Conservation (phyloP, 1,140 invertebrate species). For the Brachionus angularis region DNA sequence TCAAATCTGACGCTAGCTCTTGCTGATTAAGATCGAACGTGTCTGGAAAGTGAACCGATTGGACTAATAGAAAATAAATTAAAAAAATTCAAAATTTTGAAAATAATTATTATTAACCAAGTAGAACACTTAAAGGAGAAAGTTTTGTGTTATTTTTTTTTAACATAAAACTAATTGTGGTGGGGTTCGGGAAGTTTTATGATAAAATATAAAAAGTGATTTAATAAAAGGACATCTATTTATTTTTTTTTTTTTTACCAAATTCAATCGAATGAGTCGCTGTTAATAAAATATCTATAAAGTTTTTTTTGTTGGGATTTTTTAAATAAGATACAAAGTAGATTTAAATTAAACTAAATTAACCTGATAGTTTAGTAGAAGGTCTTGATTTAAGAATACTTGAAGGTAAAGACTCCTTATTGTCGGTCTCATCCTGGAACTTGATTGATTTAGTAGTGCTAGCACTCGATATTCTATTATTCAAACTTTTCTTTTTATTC, state of each 20-base stretch:
- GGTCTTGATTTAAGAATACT: slow-evolving; percentile 41
- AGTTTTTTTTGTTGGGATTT: background rate
- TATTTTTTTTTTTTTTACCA: slow-evolving; percentile 28
- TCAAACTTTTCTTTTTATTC: slow-evolving; percentile 18
- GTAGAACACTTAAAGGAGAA: no score
- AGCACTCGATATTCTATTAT: slow-evolving; percentile 10
- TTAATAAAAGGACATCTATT: background rate
- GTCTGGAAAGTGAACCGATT: slow-evolving; percentile 43
- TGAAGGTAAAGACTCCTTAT: background rate
- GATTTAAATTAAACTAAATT: background rate
- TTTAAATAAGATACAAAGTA: background rate
- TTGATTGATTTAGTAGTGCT: slow-evolving; percentile 33
- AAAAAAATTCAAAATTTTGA: background rate
- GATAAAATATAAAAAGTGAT: no score
- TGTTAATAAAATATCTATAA: slow-evolving; percentile 21
- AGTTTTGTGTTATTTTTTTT: no score
- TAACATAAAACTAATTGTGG: no score
- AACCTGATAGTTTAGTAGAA: slow-evolving; percentile 38
- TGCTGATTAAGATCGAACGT: slow-evolving; percentile 4
- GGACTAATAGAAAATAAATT: slow-evolving; percentile 4
- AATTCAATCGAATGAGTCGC: slow-evolving; percentile 41
- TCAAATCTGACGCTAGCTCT: background rate
- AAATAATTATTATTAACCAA: background rate
- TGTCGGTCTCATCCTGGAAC: slow-evolving; percentile 16
- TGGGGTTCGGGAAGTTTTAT: no score